Percentiles rank a stretch among this genome's conserved stretches.
These are phyloP conservation scores for Microplitis deprimator DNA, from an alignment of 2,888 invertebrate species.

Conservation along the genomic window DNA sequence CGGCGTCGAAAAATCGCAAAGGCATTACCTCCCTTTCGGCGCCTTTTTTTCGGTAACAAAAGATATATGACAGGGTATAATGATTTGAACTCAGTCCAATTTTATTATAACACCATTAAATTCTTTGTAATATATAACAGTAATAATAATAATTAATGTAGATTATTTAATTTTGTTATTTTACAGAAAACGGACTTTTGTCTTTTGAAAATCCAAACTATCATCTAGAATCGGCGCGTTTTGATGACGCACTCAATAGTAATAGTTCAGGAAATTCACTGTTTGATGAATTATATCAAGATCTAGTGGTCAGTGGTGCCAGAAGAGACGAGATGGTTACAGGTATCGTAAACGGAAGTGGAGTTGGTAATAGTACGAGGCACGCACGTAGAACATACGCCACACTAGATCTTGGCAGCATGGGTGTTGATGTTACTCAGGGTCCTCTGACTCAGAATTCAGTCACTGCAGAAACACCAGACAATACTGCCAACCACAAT, in stretches of 20 bases:
- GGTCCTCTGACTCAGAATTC: constrained; percentile 74
- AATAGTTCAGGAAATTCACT: constrained; percentile 76
- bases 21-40: too few relatives aligned
- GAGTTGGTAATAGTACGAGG: constrained; percentile 68
- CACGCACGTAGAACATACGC: constrained; percentile 77
- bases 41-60: too few relatives aligned
- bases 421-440: constrained; percentile 80
- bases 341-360: constrained; percentile 72
- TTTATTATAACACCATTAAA: too few relatives aligned
- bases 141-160: too few relatives aligned
- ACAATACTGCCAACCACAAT: constrained; percentile 71
- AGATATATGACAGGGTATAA: too few relatives aligned
- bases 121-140: too few relatives aligned
- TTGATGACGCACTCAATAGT: constrained; percentile 83
- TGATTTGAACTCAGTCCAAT: too few relatives aligned
- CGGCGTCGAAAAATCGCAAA: too few relatives aligned
- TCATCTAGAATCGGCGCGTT: constrained; percentile 83
- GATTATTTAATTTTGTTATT: background rate
- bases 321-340: constrained; percentile 68
- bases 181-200: constrained; percentile 88
- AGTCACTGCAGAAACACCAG: constrained; percentile 68
- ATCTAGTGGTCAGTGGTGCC: constrained; percentile 73
- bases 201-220: constrained; percentile 95
- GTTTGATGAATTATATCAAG: constrained; percentile 81
- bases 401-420: constrained; percentile 78